Base-by-base conservation (phyloP, 2,797 vertebrate species). In the Pangasius larnaudii region DNA sequence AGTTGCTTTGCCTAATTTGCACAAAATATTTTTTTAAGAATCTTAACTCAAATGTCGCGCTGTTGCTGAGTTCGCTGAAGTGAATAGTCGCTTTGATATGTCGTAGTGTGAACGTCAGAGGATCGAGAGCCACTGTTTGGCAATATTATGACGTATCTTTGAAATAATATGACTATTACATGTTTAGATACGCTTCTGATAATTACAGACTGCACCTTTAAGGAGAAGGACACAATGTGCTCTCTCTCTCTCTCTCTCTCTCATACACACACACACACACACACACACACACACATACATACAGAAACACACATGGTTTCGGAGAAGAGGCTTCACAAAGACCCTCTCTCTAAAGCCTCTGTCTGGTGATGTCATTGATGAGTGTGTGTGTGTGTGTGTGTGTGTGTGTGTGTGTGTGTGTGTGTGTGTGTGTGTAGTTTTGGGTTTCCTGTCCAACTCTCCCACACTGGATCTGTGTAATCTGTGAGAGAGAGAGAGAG, bases 381-480 rank as follows among this genome's bases (percentile, higher is more conserved):
- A 3, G 58, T 82, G 77, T 33, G 75, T 30, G 74, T 30, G 58
- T 82, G 77, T 33, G 75, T 51, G 74, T 30, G 79, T 61, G 61
- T 82, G 75, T 22, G 56, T 85, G 71, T 46, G 72, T 42, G 58
- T 82, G 77, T 33, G 75, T 30, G 74, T 30, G 58, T 82, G 77
- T 33, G 75, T 51, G 74, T 30, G 51, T 85, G 71, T 42, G 19
- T 39, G 71, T 72, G 69, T 83, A 85, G 87, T 89, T 88, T 87
- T 89, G 61, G 83, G 83, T 91, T 91, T 90, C 90, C 86, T 88
- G 86, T 86, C 65, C 22, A 18, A 56, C 77, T 88, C 84, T 90
- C 86, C 87, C 86, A 85, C 89, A 87, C 87, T 69, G 90, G 89
- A 84, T 86, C 78, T 72, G 75, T 87, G 87, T 89, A 86, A 89